These are phyloP conservation scores for Nasonia vitripennis DNA, from an alignment of 1,140 invertebrate genomes.

Conservation along the genomic window DNA sequence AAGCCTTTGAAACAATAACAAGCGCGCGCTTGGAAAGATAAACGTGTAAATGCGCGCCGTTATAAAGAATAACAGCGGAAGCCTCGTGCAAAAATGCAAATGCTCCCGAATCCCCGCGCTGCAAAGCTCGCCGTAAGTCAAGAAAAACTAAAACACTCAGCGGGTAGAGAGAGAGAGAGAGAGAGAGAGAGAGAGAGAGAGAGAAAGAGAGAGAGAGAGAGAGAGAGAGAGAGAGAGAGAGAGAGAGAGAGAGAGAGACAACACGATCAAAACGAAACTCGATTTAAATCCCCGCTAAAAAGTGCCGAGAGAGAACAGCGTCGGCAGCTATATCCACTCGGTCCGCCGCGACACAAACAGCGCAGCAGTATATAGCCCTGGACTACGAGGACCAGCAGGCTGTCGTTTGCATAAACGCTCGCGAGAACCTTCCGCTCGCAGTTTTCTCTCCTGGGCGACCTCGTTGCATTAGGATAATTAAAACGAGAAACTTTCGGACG, in stretches of 20 bases:
- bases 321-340: neutral
- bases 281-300: neutral
- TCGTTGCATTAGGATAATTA: conserved; percentile 38
- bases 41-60: neutral
- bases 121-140: too few species aligned
- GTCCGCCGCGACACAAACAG: neutral
- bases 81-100: neutral
- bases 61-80: neutral
- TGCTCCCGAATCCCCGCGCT: too few species aligned
- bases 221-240: too few species aligned
- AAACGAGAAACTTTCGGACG: conserved; percentile 35
- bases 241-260: neutral
- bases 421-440: neutral
- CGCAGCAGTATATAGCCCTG: too few species aligned
- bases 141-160: neutral
- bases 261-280: neutral
- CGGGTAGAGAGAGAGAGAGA: too few species aligned
- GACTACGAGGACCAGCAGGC: neutral
- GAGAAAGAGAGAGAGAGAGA: too few species aligned
- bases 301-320: neutral
- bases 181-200: too few species aligned
- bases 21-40: neutral
- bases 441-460: conserved; percentile 8
- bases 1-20: neutral
- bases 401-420: conserved; percentile 46